Conservation (phyloP, 1,140 invertebrate genomes). For the Drosophila santomea region DNA sequence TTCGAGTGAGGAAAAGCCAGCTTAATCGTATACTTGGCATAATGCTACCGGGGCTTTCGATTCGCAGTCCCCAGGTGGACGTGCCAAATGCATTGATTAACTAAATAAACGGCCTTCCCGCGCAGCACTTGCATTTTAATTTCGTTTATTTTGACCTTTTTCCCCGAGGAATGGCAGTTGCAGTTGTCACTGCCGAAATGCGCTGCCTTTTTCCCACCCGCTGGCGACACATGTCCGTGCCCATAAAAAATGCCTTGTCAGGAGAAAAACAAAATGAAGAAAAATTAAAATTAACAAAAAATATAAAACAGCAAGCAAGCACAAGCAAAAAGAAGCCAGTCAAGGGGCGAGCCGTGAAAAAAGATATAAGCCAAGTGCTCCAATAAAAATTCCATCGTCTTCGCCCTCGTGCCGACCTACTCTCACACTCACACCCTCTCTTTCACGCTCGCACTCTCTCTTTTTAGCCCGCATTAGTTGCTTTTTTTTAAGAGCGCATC, state of each 20-base stretch:
- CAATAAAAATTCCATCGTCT: constrained; percentile 82
- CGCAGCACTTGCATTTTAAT: constrained; percentile 46
- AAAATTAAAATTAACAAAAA: constrained; percentile 18
- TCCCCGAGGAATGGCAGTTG: constrained; percentile 61
- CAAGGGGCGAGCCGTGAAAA: constrained; percentile 68
- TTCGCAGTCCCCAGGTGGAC: constrained; percentile 52
- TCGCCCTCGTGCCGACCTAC: constrained; percentile 57
- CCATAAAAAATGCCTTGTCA: constrained; percentile 47
- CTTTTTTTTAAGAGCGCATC: constrained; percentile 67
- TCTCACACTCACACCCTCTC: constrained; percentile 37
- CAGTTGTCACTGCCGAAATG: constrained; percentile 75
- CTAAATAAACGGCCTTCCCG: constrained; percentile 71
- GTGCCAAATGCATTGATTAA: constrained; percentile 73
- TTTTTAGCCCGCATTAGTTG: constrained; percentile 16
- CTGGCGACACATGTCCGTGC: constrained; percentile 50
- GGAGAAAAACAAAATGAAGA: constrained; percentile 3
- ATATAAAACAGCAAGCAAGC: constrained; percentile 11
- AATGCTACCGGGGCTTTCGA: constrained; percentile 8
- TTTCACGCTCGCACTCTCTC: constrained; percentile 9
- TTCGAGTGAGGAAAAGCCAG: constrained; percentile 48
- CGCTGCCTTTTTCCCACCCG: constrained; percentile 42
- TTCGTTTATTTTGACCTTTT: constrained; percentile 40
- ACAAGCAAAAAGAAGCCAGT: constrained; percentile 63
- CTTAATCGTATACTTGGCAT: constrained; percentile 60
- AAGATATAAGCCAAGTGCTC: constrained; percentile 73